Evolutionary conservation across 2,888 invertebrate species (phyloP).

Genomic region (Eustalomyia histrio): DNA sequence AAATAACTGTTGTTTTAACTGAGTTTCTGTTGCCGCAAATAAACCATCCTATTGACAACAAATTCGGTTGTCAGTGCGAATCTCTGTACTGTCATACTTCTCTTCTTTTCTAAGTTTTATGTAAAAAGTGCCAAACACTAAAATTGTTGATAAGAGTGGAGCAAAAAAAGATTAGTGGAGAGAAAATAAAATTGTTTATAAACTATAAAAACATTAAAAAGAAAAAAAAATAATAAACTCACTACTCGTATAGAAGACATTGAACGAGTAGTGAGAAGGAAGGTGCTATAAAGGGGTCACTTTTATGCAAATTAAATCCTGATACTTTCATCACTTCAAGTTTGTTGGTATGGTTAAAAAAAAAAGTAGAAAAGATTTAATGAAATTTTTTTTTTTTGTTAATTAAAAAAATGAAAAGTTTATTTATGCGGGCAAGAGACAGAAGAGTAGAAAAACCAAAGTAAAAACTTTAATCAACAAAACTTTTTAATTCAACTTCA

Average conservation of each 20-base stretch:
- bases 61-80: no score
- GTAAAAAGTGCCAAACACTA: slow-evolving; percentile 39
- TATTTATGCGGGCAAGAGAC: slow-evolving; percentile 11
- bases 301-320: slow-evolving; percentile 60
- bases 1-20: no score
- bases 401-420: slow-evolving; percentile 48
- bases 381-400: slow-evolving; percentile 40
- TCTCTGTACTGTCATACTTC: neutral
- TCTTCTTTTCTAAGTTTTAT: neutral
- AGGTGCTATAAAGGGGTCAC: slow-evolving; percentile 44
- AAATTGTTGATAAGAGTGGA: slow-evolving; percentile 44
- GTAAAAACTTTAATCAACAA: slow-evolving; percentile 29
- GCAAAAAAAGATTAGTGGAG: slow-evolving; percentile 42
- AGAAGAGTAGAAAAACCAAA: slow-evolving; percentile 6
- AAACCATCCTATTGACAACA: no score
- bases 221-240: slow-evolving; percentile 21
- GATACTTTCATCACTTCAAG: slow-evolving; percentile 54
- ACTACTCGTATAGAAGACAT: neutral
- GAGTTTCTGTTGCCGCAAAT: no score
- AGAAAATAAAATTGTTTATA: slow-evolving; percentile 52
- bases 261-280: neutral
- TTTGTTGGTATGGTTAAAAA: slow-evolving; percentile 26
- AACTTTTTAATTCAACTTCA: slow-evolving; percentile 24
- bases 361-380: slow-evolving; percentile 34
- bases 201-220: slow-evolving; percentile 39